These are phyloP conservation scores for Tachycineta bicolor DNA, from an alignment of 2,113 vertebrate species.

Conservation along the genomic window DNA sequence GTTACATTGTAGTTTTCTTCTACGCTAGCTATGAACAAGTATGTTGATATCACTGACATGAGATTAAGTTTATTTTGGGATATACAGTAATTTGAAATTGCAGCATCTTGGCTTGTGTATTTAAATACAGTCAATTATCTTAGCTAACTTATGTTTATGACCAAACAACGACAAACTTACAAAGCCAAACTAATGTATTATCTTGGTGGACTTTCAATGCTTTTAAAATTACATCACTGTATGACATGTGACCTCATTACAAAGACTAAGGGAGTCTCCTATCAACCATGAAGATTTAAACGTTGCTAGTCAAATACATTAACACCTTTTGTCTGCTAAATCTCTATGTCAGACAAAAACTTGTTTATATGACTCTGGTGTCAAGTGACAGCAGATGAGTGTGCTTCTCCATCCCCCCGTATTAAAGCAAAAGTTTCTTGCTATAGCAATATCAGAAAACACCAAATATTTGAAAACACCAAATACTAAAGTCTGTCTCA, in stretches of 20 bases:
- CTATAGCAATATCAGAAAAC: background rate
- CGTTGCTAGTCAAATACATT: background rate
- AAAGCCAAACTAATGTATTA: background rate
- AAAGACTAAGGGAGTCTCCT: background rate
- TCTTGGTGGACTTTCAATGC: background rate
- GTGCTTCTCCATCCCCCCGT: background rate
- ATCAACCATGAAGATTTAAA: background rate
- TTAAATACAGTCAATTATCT: background rate
- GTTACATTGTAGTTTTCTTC: background rate
- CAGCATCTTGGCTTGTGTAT: background rate
- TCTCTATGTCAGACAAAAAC: background rate
- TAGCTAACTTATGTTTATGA: background rate
- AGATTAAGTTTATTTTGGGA: background rate
- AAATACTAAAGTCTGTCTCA: background rate
- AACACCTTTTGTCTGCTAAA: background rate
- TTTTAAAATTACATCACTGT: conserved; percentile 26
- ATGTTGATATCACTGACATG: background rate
- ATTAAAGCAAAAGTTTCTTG: background rate
- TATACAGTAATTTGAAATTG: background rate
- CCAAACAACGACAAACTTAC: background rate
- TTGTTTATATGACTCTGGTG: background rate
- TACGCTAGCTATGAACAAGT: background rate
- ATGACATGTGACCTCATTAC: background rate
- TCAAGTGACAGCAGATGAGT: background rate
- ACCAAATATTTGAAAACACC: background rate